These are phyloP conservation scores for Zygogramma bicolorata DNA, from an alignment of 2,888 invertebrate genomes.

Conservation along the genomic window DNA sequence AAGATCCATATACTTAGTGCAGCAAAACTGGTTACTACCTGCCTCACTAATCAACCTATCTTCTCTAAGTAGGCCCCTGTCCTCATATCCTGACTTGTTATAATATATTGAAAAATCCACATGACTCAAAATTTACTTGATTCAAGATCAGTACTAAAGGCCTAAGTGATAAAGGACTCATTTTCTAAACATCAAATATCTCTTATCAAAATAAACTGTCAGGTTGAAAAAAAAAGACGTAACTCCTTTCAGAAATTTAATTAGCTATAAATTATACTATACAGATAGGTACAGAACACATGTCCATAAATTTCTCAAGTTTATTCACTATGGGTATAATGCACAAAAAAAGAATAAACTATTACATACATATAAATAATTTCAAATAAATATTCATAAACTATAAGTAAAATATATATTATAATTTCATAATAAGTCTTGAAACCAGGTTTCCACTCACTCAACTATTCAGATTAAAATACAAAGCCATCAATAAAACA, in stretches of 20 bases:
- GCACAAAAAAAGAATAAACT: constrained; percentile 38
- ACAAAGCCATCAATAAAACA: constrained; percentile 19
- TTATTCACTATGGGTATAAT: constrained; percentile 33
- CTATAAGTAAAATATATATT: constrained; percentile 43
- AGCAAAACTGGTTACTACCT: too few species aligned
- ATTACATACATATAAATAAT: constrained; percentile 41
- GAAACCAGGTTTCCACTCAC: constrained; percentile 42
- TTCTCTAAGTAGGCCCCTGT: too few species aligned
- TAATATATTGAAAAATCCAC: too few species aligned
- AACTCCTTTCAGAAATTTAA: constrained; percentile 26
- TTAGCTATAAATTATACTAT: constrained; percentile 40
- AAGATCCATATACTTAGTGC: too few species aligned
- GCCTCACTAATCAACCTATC: too few species aligned
- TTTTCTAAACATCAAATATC: too few species aligned
- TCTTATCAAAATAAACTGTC: too few species aligned
- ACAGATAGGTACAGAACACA: constrained; percentile 31
- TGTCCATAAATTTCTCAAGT: constrained; percentile 28
- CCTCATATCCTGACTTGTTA: too few species aligned
- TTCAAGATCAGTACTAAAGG: too few species aligned
- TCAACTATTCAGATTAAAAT: constrained; percentile 27
- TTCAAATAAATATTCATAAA: constrained; percentile 45
- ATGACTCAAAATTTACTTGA: too few species aligned
- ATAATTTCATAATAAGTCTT: constrained; percentile 38
- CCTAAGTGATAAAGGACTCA: too few species aligned
- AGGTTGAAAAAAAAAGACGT: not conserved